Evolutionary conservation across 2,797 vertebrate species (phyloP).

Genomic region (Sylvilagus floridanus): DNA sequence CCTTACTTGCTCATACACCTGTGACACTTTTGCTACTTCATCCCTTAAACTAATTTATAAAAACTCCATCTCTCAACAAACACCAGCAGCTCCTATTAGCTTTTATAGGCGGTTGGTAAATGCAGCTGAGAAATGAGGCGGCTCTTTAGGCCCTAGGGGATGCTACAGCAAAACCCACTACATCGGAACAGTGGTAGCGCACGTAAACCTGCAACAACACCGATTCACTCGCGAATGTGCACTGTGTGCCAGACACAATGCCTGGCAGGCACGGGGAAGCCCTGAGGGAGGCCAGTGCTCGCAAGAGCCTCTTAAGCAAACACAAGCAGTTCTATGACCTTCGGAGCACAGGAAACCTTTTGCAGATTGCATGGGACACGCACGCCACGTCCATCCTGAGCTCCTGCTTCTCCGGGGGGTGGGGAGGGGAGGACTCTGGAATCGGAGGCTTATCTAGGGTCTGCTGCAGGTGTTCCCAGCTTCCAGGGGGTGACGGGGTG

Average conservation of each 20-base stretch:
- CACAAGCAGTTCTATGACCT: not conserved
- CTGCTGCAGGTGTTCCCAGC: not conserved
- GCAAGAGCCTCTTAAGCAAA: not conserved
- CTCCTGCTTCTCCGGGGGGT: not conserved
- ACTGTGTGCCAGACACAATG: not conserved
- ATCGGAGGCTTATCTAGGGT: not conserved
- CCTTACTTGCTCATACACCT: not conserved
- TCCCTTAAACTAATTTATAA: slow-evolving; percentile 7
- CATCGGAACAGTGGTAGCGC: not conserved
- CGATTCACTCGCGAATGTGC: slow-evolving; percentile 1
- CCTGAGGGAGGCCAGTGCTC: not conserved
- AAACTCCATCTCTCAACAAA: not conserved
- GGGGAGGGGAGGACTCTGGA: not conserved
- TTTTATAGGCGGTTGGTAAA: slow-evolving; percentile 15
- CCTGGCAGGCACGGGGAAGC: not conserved
- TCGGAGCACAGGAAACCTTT: not conserved
- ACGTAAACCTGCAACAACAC: not conserved
- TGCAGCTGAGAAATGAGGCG: not conserved
- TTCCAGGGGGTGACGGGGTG: not conserved
- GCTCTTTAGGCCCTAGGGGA: not conserved
- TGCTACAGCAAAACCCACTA: not conserved
- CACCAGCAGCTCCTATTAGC: not conserved
- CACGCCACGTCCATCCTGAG: not conserved
- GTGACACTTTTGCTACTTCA: not conserved
- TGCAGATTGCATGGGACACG: not conserved